Conservation (phyloP, 1,140 invertebrate genomes). For the Bombus affinis region DNA sequence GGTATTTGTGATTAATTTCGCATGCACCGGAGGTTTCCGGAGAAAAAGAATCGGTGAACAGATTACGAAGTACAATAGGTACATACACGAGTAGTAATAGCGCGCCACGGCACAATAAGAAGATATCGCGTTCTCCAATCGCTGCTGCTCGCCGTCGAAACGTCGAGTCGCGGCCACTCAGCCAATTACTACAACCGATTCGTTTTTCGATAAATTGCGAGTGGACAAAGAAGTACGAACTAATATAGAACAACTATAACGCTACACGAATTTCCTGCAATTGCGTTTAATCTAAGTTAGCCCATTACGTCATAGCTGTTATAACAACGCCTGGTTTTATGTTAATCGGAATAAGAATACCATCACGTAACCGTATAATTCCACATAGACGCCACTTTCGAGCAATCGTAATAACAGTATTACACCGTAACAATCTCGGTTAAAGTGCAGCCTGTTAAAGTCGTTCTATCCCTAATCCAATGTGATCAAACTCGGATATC, state of each 20-base stretch:
- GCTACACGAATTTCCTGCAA: not conserved
- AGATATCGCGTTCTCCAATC: not conserved
- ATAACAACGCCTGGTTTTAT: too few relatives aligned
- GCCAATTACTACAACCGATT: not conserved
- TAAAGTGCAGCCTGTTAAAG: not conserved
- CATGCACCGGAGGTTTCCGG: too few relatives aligned
- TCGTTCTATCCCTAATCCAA: not conserved
- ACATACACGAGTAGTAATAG: not conserved
- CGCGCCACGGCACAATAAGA: not conserved
- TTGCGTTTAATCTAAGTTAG: too few relatives aligned
- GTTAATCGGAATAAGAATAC: not conserved
- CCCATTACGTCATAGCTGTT: too few relatives aligned
- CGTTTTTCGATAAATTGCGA: not conserved
- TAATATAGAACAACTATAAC: not conserved
- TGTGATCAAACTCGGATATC: not conserved
- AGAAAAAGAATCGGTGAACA: too few relatives aligned
- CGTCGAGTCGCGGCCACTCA: too few relatives aligned
- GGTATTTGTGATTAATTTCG: too few relatives aligned
- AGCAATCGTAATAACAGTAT: not conserved
- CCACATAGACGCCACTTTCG: not conserved
- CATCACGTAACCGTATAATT: not conserved
- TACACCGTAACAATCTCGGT: not conserved
- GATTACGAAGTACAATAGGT: too few relatives aligned
- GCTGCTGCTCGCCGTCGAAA: too few relatives aligned
- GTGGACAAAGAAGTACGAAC: not conserved